A percentile compares a stretch with the other conserved stretches of the same genome.
These are phyloP conservation scores for Scomber colias DNA, from an alignment of 2,113 vertebrate genomes.

Conservation along the genomic window DNA sequence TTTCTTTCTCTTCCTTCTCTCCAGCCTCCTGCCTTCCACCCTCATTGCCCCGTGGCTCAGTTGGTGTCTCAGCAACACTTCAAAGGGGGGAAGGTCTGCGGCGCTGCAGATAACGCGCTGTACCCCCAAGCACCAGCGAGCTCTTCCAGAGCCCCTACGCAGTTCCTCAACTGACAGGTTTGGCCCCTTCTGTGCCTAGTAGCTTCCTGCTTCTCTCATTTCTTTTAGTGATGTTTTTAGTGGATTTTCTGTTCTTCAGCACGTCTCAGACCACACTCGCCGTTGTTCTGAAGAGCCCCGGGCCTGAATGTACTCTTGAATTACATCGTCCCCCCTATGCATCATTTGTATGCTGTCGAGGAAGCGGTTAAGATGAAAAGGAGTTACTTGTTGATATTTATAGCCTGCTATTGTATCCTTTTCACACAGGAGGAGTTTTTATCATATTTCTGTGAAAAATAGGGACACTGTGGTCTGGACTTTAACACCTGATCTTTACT, in stretches of 20 bases:
- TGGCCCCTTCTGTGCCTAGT: conserved; percentile 34
- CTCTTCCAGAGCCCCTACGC: conserved; percentile 53
- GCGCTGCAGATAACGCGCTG: conserved; percentile 73
- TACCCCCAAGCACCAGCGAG: conserved; percentile 56
- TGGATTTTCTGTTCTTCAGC: not conserved
- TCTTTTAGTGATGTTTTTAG: conserved; percentile 9
- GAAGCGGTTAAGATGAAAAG: conserved; percentile 7
- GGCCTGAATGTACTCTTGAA: conserved; percentile 33
- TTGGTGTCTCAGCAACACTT: conserved; percentile 70
- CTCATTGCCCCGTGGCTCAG: conserved; percentile 49
- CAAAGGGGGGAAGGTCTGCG: conserved; percentile 75
- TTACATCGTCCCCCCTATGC: not conserved
- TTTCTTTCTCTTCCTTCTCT: conserved; percentile 43
- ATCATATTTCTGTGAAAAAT: not conserved
- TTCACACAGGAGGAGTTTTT: not conserved
- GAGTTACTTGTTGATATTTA: not conserved
- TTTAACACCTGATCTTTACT: no score
- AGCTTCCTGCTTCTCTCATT: not conserved
- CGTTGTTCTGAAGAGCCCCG: conserved; percentile 2
- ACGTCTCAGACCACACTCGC: conserved; percentile 1
- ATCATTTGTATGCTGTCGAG: conserved; percentile 9
- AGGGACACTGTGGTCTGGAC: no score
- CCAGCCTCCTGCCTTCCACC: conserved; percentile 49
- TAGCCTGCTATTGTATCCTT: no score
- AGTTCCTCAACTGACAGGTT: conserved; percentile 52